Conservation (phyloP, 2,797 vertebrate genomes). For the Alcedo atthis region DNA sequence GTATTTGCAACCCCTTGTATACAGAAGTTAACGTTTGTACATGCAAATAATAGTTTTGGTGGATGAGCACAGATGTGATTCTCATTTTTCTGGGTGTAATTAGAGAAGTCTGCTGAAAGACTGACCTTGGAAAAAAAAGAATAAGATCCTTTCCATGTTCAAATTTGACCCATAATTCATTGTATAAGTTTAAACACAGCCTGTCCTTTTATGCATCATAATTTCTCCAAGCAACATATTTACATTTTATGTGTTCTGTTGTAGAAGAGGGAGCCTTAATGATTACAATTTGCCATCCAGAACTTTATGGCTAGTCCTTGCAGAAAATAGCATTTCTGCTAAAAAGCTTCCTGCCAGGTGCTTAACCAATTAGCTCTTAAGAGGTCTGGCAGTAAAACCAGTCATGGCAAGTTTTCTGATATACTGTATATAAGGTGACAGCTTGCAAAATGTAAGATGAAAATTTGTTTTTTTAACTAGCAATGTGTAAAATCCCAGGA, state of each 20-base stretch:
- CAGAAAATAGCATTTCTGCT: conserved; percentile 81
- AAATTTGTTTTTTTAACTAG: conserved; percentile 82
- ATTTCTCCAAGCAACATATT: conserved; percentile 66
- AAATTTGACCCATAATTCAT: conserved; percentile 62
- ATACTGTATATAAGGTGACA: conserved; percentile 78
- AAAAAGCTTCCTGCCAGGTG: conserved; percentile 87
- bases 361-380: conserved; percentile 82
- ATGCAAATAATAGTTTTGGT: conserved; percentile 16
- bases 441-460: conserved; percentile 80
- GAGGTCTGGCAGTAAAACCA: conserved; percentile 78
- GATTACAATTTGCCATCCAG: conserved; percentile 86
- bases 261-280: conserved; percentile 63
- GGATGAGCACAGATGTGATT: conserved; percentile 58
- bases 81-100: conserved; percentile 62
- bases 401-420: conserved; percentile 77
- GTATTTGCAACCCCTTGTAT: neutral
- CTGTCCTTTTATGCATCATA: conserved; percentile 37
- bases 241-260: conserved; percentile 69
- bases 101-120: conserved; percentile 65
- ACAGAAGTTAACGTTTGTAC: conserved; percentile 15
- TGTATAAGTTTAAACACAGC: conserved; percentile 64
- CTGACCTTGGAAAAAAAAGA: conserved; percentile 61
- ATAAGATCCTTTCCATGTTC: conserved; percentile 58
- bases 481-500: conserved; percentile 78
- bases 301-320: conserved; percentile 77